phyloP scores from a whole-genome alignment of 2,797 vertebrate genomes.

The Otolemur crassicaudatus region DNA sequence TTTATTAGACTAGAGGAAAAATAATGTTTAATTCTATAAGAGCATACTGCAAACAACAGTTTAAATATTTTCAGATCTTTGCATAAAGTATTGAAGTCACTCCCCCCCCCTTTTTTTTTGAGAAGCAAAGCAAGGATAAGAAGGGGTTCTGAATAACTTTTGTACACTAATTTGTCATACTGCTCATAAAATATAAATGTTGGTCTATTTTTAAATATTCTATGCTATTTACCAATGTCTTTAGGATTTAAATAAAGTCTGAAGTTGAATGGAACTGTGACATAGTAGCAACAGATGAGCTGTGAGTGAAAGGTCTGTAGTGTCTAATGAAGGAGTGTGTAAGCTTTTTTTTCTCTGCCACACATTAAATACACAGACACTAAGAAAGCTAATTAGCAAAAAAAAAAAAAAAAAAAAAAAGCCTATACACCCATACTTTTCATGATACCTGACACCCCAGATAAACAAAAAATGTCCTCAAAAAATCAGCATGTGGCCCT shows the following conservation, averaged over 20 bases:
- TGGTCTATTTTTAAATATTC: neutral
- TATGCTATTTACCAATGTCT: neutral
- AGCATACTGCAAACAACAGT: neutral
- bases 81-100: neutral
- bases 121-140: neutral
- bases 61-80: neutral
- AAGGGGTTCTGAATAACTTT: neutral
- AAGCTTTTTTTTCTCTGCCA: too few species aligned
- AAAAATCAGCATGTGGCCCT: too few species aligned
- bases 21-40: neutral
- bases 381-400: too few species aligned
- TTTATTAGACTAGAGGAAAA: neutral
- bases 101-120: neutral
- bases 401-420: too few species aligned
- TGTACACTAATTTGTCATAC: neutral
- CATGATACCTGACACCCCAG: too few species aligned
- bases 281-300: neutral
- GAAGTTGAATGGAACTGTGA: neutral
- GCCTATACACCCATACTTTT: too few species aligned
- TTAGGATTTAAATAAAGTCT: neutral
- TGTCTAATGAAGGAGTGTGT: neutral
- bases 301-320: neutral
- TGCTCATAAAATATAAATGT: neutral
- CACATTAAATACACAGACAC: too few species aligned
- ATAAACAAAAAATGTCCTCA: too few species aligned